Evolutionary conservation across 2,797 vertebrate species (phyloP).

Genomic region (Typhlichthys subterraneus): DNA sequence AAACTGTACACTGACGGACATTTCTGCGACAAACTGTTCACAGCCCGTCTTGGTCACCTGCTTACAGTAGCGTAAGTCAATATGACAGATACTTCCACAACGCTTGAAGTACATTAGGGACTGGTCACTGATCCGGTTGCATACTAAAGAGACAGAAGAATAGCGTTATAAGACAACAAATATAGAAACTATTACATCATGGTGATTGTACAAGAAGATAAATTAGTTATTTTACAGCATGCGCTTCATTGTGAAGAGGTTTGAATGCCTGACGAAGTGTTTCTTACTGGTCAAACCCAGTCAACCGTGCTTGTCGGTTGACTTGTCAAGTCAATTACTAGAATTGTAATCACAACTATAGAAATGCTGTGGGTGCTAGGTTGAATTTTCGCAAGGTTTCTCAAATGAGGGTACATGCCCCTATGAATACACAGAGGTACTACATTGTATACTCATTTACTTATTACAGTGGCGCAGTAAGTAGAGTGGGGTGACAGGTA

Average conservation of each 20-base stretch:
- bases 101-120: conserved; percentile 97
- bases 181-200: conserved; percentile 14
- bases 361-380: too few relatives aligned
- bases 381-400: too few relatives aligned
- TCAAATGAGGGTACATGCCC: too few relatives aligned
- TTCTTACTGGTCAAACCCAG: too few relatives aligned
- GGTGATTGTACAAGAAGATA: conserved; percentile 29
- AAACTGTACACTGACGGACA: conserved; percentile 97
- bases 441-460: too few relatives aligned
- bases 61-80: conserved; percentile 96
- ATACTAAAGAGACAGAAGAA: conserved; percentile 75
- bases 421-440: too few relatives aligned
- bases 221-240: not conserved
- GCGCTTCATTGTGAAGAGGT: conserved; percentile 10
- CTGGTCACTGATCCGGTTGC: conserved; percentile 95
- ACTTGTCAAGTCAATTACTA: too few relatives aligned
- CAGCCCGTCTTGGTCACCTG: conserved; percentile 94
- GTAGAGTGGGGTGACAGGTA: too few relatives aligned
- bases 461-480: too few relatives aligned
- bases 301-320: too few relatives aligned
- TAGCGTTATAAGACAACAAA: conserved; percentile 24
- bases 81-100: conserved; percentile 94
- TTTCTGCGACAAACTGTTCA: conserved; percentile 93
- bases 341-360: too few relatives aligned
- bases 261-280: conserved; percentile 6